A percentile compares a stretch with the other conserved stretches of the same genome.
phyloP scores from a whole-genome alignment of 2,113 vertebrate genomes.

The Cyanoramphus novaezelandiae region DNA sequence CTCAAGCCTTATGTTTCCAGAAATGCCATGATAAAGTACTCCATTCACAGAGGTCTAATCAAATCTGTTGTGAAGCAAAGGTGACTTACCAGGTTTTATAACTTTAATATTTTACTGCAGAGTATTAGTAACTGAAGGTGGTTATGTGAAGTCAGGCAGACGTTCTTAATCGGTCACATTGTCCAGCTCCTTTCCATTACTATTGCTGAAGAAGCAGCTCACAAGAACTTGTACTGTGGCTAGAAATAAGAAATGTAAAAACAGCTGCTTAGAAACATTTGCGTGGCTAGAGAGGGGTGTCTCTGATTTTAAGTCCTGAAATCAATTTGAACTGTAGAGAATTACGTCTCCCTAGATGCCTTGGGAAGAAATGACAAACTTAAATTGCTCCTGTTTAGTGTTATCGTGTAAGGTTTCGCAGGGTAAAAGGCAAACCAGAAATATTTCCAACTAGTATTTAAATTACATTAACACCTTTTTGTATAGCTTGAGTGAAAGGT shows the following conservation, averaged over 20 bases:
- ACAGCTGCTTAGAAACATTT: not conserved
- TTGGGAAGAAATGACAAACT: not conserved
- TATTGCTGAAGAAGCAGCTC: not conserved
- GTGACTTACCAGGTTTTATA: not conserved
- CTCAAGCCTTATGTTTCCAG: not conserved
- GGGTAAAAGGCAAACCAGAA: conserved; percentile 38
- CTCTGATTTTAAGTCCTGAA: not conserved
- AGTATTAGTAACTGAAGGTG: not conserved
- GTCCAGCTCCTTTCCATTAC: not conserved
- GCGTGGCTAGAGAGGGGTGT: not conserved
- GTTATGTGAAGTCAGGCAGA: not conserved
- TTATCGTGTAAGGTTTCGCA: conserved; percentile 6
- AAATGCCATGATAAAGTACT: not conserved
- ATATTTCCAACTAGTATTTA: conserved; percentile 58
- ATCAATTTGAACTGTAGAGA: not conserved
- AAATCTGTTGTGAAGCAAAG: not conserved
- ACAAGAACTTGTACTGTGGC: not conserved
- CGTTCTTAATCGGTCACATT: not conserved
- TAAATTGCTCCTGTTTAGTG: conserved; percentile 15
- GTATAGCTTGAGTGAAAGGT: conserved; percentile 60
- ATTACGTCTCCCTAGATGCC: not conserved
- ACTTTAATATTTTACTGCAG: not conserved
- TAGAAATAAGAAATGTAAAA: not conserved
- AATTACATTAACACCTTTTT: conserved; percentile 68
- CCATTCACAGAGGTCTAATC: not conserved